Percentiles rank a stretch among this genome's conserved stretches.
phyloP scores from a whole-genome alignment of 2,888 invertebrate species.

The Agrochola macilenta region DNA sequence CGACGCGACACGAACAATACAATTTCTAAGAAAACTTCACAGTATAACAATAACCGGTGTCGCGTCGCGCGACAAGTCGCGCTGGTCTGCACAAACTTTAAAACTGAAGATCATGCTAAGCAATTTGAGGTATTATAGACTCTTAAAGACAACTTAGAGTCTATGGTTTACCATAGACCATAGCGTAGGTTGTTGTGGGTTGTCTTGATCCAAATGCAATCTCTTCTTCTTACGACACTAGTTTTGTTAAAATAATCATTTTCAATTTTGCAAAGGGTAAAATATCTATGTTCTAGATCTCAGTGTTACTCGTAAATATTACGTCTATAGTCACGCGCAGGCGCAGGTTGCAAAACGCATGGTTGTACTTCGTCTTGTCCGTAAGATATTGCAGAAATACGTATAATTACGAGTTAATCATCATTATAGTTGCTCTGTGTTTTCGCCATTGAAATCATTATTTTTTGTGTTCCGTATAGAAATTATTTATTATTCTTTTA shows the following conservation, averaged over 20 bases:
- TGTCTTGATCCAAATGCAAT: not conserved
- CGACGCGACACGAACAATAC: no score
- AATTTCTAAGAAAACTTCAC: no score
- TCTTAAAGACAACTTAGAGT: not conserved
- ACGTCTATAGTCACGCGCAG: not conserved
- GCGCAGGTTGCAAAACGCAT: constrained; percentile 39
- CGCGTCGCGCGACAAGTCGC: no score
- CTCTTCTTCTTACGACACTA: not conserved
- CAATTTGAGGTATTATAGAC: no score
- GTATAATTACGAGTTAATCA: constrained; percentile 41
- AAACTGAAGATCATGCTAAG: no score
- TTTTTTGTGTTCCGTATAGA: not conserved
- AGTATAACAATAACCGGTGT: no score
- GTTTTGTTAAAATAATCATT: not conserved
- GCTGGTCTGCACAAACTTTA: no score
- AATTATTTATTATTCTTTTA: not conserved
- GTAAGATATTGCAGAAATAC: constrained; percentile 43
- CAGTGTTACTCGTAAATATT: constrained; percentile 19
- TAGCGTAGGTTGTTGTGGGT: no score
- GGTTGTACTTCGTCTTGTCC: constrained; percentile 7
- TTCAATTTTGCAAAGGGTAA: not conserved
- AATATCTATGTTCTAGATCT: constrained; percentile 40
- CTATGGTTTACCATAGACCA: not conserved
- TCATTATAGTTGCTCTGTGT: constrained; percentile 7
- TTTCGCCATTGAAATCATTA: constrained; percentile 27